Base-by-base conservation (phyloP, 2,888 invertebrate genomes). In the Bursaphelenchus okinawaensis region DNA sequence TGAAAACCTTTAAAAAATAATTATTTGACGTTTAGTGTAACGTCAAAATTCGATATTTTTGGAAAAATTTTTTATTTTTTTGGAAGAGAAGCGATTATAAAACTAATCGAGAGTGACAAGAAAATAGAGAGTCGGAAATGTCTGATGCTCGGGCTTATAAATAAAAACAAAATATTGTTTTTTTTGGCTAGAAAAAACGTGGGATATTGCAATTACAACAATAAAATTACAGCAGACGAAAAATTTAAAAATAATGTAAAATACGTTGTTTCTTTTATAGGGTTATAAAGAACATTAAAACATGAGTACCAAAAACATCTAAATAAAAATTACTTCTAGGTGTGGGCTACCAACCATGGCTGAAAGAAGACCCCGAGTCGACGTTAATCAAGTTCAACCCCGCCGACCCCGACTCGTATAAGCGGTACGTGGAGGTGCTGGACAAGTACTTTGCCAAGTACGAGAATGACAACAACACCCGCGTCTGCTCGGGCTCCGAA, bases 271-370 rank as follows among this genome's bases (percentile, higher is more conserved):
- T n/a, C n/a, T n/a, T n/a, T n/a, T n/a, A n/a, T n/a, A n/a, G n/a
- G n/a, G n/a, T n/a, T n/a, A n/a, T n/a, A n/a, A n/a, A n/a, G n/a
- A n/a, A n/a, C n/a, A n/a, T n/a, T n/a, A n/a, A n/a, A n/a, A n/a
- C n/a, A n/a, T n/a, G n/a, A n/a, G n/a, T n/a, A n/a, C n/a, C n/a
- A n/a, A n/a, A n/a, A n/a, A n/a, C n/a, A n/a, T n/a, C n/a, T n/a
- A n/a, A n/a, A n/a, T n/a, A n/a, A n/a, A n/a, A n/a, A n/a, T n/a
- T 60, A 7, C 56, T 82, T 81, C 4, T 85, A 92, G 93, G 94
- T 83, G 88, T 98, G 82, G 95, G 95, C 74, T 96, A 94, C 87
- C 88, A 95, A 83, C 98, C 98, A 71, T 91, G 92, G 90, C 93
- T 92, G 77, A 90, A 90, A 79, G 88, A 88, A 67, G 92, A 93